These are phyloP conservation scores for Cichlasoma orientale DNA, from an alignment of 2,797 vertebrate genomes.

Conservation along the genomic window DNA sequence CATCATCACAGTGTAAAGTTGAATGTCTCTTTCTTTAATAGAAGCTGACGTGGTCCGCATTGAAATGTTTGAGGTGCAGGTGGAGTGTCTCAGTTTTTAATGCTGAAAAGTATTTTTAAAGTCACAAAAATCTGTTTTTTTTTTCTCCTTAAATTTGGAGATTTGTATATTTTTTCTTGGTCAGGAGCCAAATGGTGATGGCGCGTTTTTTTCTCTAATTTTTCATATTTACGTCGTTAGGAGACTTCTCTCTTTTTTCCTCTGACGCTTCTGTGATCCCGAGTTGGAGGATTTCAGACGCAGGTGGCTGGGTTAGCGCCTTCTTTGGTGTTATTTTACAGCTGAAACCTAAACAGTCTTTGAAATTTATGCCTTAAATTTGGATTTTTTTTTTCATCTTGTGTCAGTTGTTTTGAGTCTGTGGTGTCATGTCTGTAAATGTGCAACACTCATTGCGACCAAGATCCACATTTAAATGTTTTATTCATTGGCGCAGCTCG, in stretches of 20 bases:
- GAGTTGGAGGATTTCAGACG: not conserved
- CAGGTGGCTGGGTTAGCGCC: not conserved
- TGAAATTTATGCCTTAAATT: not conserved
- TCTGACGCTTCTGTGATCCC: not conserved
- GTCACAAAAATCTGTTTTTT: not conserved
- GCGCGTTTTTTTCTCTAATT: not conserved
- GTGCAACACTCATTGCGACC: not conserved
- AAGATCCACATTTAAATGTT: not conserved
- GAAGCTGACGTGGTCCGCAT: not conserved
- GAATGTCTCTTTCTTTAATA: not conserved
- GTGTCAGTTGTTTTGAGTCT: not conserved
- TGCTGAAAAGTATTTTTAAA: not conserved
- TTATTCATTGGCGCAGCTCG: not conserved
- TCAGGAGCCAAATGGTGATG: not conserved
- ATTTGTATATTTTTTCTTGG: not conserved
- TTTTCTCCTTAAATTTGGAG: fast-evolving
- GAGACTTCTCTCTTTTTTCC: not conserved
- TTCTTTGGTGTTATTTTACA: not conserved
- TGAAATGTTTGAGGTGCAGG: not conserved
- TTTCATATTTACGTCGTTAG: not conserved
- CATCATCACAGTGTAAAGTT: not conserved
- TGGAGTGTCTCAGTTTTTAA: not conserved
- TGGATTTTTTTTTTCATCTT: not conserved
- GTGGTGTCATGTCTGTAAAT: not conserved
- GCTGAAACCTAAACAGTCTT: not conserved